These are phyloP conservation scores for Aleiodes testaceus DNA, from an alignment of 2,888 invertebrate species.

Conservation along the genomic window DNA sequence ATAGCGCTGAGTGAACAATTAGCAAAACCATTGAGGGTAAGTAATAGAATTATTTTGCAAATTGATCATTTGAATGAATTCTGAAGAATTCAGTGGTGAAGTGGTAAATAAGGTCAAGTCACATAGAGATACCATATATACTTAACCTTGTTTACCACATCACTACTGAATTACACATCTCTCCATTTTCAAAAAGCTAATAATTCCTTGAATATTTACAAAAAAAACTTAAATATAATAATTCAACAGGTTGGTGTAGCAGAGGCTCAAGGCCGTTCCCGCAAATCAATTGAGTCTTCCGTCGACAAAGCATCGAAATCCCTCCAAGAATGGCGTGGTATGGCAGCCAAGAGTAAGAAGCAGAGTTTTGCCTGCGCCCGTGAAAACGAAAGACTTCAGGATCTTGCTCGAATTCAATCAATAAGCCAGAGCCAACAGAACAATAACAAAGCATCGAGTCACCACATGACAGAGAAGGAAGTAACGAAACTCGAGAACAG, in stretches of 20 bases:
- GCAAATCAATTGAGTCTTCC: conserved; percentile 76
- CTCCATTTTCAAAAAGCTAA: no score
- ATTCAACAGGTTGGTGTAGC: conserved; percentile 79
- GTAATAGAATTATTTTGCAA: conserved; percentile 44
- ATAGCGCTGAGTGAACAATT: conserved; percentile 88
- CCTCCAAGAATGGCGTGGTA: conserved; percentile 88
- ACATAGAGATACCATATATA: no score
- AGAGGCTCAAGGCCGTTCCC: conserved; percentile 76
- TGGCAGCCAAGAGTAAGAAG: conserved; percentile 92
- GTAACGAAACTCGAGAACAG: conserved; percentile 88
- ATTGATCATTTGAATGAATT: neutral
- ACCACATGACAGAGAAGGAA: conserved; percentile 77
- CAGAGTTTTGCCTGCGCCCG: conserved; percentile 89
- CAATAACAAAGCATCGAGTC: conserved; percentile 71
- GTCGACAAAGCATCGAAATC: conserved; percentile 90
- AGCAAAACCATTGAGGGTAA: conserved; percentile 89
- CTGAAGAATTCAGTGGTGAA: no score
- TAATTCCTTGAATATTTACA: no score
- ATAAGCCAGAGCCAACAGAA: conserved; percentile 77
- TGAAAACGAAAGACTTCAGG: conserved; percentile 94
- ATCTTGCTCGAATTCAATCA: conserved; percentile 76
- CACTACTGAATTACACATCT: no score
- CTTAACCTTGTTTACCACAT: no score
- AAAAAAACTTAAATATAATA: no score
- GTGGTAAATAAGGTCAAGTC: no score